Conservation (phyloP, 2,888 invertebrate genomes). For the Volucella bombylans region DNA sequence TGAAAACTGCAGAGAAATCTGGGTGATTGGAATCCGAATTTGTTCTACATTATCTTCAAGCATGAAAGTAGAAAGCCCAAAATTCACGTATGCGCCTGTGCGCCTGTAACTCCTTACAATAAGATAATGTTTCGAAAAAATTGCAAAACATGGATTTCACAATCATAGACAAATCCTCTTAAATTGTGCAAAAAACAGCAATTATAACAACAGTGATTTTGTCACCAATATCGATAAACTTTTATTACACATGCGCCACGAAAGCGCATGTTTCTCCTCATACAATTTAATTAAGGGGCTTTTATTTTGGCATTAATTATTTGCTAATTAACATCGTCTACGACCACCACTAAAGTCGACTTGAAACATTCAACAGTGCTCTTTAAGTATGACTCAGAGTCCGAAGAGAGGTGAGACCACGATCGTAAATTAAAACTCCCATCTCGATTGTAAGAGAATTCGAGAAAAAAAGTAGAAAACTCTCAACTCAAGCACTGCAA, state of each 20-base stretch:
- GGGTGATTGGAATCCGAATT: too few species aligned
- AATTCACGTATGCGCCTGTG: too few species aligned
- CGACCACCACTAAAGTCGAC: conserved; percentile 14
- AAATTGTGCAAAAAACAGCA: not conserved
- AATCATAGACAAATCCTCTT: too few species aligned
- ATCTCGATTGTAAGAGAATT: conserved; percentile 52
- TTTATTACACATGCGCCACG: conserved; percentile 20
- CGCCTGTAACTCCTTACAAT: too few species aligned
- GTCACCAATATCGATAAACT: not conserved
- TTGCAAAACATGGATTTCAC: too few species aligned
- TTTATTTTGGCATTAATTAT: conserved; percentile 42
- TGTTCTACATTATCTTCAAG: too few species aligned
- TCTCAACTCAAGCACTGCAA: not conserved
- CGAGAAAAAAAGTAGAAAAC: conserved; percentile 27
- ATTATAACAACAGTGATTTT: not conserved
- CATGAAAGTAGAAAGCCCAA: too few species aligned
- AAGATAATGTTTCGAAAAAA: too few species aligned
- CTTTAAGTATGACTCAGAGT: conserved; percentile 13
- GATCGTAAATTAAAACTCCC: conserved; percentile 8
- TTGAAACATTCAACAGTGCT: conserved; percentile 24
- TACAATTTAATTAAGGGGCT: conserved; percentile 20
- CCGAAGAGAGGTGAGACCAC: not conserved
- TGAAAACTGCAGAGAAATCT: too few species aligned
- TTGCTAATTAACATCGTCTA: conserved; percentile 26
- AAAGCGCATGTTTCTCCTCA: conserved; percentile 10